A percentile compares a stretch with the other conserved stretches of the same genome.
Conservation (phyloP, 1,140 invertebrate genomes). For the Hycleus cichorii region DNA sequence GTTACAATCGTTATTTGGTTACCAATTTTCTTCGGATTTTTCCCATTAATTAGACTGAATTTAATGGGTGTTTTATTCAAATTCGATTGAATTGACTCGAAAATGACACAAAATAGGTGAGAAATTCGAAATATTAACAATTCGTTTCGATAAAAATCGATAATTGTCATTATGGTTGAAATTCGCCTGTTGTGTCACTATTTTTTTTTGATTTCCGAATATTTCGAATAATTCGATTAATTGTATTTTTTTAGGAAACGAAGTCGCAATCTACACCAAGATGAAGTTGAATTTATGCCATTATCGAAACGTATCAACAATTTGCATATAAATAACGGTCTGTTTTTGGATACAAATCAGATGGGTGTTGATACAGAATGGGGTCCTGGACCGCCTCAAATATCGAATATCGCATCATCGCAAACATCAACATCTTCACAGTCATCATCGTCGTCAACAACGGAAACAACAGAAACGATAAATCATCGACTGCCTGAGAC, state of each 20-base stretch:
- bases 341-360: conserved; percentile 23
- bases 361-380: conserved; percentile 19
- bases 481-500: conserved; percentile 11
- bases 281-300: conserved; percentile 66
- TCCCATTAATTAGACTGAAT: no score
- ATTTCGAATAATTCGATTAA: no score
- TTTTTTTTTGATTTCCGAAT: neutral
- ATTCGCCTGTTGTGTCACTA: neutral
- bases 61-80: no score
- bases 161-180: neutral
- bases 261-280: conserved; percentile 49
- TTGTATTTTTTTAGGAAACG: conserved; percentile 49
- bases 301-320: conserved; percentile 72
- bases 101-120: neutral
- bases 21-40: no score
- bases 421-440: neutral
- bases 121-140: neutral
- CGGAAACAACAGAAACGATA: conserved; percentile 4
- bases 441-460: conserved; percentile 12
- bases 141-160: neutral
- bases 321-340: conserved; percentile 57
- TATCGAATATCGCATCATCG: conserved; percentile 3
- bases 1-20: no score
- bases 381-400: conserved; percentile 26
- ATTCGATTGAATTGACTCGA: no score